A percentile compares a stretch with the other conserved stretches of the same genome.
phyloP scores from a whole-genome alignment of 2,113 vertebrate genomes.

The Alaudala cheleensis region DNA sequence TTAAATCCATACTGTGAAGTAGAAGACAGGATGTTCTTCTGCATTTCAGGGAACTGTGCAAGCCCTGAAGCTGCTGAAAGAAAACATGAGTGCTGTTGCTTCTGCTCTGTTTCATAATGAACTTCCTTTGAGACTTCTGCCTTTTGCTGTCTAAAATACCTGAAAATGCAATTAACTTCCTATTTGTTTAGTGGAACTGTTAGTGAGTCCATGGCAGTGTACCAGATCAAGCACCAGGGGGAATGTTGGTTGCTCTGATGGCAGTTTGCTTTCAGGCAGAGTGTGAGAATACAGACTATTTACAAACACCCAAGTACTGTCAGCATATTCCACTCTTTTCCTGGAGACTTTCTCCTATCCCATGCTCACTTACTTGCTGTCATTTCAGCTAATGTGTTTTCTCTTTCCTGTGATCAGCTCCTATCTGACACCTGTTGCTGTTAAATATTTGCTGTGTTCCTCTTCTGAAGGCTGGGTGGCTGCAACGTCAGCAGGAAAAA shows the following conservation, averaged over 20 bases:
- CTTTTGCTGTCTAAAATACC: neutral
- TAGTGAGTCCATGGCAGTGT: neutral
- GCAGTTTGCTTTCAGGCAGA: neutral
- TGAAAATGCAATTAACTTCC: neutral
- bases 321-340: neutral
- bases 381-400: neutral
- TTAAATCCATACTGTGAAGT: neutral
- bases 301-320: neutral
- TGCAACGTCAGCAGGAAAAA: conserved; percentile 28
- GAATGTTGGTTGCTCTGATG: neutral
- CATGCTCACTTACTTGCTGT: neutral
- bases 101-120: neutral
- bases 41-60: fast-evolving
- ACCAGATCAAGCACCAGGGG: neutral
- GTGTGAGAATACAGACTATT: neutral
- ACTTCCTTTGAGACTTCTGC: neutral
- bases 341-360: neutral
- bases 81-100: neutral
- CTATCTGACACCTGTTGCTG: neutral
- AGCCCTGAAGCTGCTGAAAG: neutral
- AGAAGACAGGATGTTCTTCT: neutral
- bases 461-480: neutral
- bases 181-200: neutral
- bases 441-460: neutral
- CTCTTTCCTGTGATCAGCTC: neutral